A percentile compares a stretch with the other conserved stretches of the same genome.
Evolutionary conservation across 2,888 invertebrate genomes (phyloP).

Genomic region (Sminthurides aquaticus): DNA sequence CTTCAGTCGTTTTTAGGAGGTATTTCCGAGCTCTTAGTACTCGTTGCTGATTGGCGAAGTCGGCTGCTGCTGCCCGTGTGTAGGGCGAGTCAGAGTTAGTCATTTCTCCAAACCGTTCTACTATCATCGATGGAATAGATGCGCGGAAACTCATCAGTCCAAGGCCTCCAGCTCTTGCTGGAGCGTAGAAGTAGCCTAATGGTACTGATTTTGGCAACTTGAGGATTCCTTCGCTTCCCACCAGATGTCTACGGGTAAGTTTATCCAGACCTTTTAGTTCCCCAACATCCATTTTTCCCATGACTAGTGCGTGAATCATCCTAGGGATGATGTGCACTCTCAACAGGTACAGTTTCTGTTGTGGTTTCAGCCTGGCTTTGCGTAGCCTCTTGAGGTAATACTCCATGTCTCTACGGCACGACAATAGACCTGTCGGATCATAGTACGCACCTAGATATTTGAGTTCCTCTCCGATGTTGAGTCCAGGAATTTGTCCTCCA

Average conservation of each 20-base stretch:
- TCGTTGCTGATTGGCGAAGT: neutral
- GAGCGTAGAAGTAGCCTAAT: neutral
- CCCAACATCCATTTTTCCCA: neutral
- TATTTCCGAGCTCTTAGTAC: neutral
- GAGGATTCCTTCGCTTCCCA: neutral
- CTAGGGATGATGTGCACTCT: neutral
- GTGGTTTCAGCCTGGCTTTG: neutral
- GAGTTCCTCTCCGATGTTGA: neutral
- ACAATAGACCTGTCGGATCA: neutral
- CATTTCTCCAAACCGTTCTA: neutral
- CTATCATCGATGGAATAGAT: neutral
- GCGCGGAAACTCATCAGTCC: neutral
- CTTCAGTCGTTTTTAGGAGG: neutral
- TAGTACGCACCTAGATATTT: neutral
- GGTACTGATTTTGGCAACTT: neutral
- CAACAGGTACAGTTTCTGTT: slow-evolving; percentile 1
- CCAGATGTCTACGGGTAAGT: neutral
- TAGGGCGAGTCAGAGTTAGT: neutral
- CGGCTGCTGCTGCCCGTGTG: neutral
- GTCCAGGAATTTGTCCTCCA: neutral
- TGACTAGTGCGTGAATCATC: neutral
- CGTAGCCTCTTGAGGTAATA: neutral
- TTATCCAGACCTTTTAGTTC: neutral
- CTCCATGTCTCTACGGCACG: neutral
- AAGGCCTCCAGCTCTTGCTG: neutral